Evolutionary conservation across 2,113 vertebrate genomes (phyloP), one percentile per base, ranked within the genome.

Genomic region (Oncorhynchus clarkii): DNA sequence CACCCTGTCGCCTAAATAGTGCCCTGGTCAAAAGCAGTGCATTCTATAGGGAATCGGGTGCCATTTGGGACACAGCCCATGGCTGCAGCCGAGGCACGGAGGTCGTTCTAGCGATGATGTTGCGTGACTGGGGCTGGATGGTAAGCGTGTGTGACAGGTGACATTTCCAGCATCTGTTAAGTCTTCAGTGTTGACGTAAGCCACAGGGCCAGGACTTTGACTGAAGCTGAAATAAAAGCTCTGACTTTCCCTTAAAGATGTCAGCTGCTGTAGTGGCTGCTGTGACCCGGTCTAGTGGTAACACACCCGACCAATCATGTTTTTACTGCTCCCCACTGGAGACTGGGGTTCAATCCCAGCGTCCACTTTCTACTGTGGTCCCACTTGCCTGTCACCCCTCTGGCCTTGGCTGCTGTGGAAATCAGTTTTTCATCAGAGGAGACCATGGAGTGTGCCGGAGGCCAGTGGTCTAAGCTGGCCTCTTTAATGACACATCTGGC

Each of bases 151-250:
- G 73, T 90, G 90, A 90, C 88, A 91, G 87, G 85, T 89, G 88
- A 91, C 90, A 88, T 91, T 92, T 92, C 76, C 73, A 78, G 79
- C 75, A 74, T 82, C 87, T 83, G 89, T 83, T 83, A 90, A 88
- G 83, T 80, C 77, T 88, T 85, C 82, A 81, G 82, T 82, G 78
- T 72, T 67, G 85, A 88, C 83, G 80, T 84, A 83, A 16, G 82
- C 85, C 88, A 84, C 75, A 83, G 84, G 85, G 83, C 79, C 89
- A 78, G 71, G 80, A 70, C 72, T 78, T 70, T 80, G 83, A 84
- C 85, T 88, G 84, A 67, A 67, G 65, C 59, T 62, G 20, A 62
- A 45, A 45, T 45, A 45, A 45, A 62, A 22, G n/a, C 16, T 62
- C 59, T 62, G 39, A 45, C 11, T 45, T 45, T 2, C 18, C 59